Percentiles rank a stretch among this genome's conserved stretches.
These are phyloP conservation scores for Melolontha melolontha DNA, from an alignment of 2,888 invertebrate species.

Conservation along the genomic window DNA sequence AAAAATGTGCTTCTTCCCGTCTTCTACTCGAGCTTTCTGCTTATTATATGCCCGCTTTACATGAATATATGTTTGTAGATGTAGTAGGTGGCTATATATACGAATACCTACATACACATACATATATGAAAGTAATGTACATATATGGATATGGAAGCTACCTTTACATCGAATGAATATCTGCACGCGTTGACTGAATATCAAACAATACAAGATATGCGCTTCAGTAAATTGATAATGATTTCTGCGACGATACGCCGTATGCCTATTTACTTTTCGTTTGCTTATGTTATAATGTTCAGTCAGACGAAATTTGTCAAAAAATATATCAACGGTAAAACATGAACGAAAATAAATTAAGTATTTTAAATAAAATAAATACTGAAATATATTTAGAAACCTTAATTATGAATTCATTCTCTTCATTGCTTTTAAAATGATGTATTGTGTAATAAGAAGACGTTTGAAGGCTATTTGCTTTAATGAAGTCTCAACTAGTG, in stretches of 20 bases:
- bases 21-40: constrained; percentile 6
- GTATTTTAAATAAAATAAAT: too few species aligned
- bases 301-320: constrained; percentile 6
- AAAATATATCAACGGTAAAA: background rate
- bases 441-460: too few species aligned
- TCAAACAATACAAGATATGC: constrained; percentile 32
- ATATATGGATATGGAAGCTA: constrained; percentile 21
- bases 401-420: too few species aligned
- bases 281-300: constrained; percentile 9
- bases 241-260: constrained; percentile 14
- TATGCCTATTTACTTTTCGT: constrained; percentile 29
- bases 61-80: constrained; percentile 30
- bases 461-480: too few species aligned
- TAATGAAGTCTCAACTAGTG: too few species aligned
- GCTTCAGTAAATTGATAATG: constrained; percentile 31
- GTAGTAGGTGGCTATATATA: constrained; percentile 12
- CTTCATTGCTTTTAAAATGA: too few species aligned
- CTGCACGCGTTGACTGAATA: constrained; percentile 26
- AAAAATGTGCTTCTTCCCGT: constrained; percentile 4
- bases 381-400: too few species aligned
- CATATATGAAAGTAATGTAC: constrained; percentile 1
- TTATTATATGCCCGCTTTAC: background rate
- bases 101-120: constrained; percentile 1
- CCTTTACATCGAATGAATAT: constrained; percentile 26
- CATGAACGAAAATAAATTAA: background rate